Evolutionary conservation across 2,888 invertebrate species (phyloP).

Genomic region (Pachycephus smyrnensis): DNA sequence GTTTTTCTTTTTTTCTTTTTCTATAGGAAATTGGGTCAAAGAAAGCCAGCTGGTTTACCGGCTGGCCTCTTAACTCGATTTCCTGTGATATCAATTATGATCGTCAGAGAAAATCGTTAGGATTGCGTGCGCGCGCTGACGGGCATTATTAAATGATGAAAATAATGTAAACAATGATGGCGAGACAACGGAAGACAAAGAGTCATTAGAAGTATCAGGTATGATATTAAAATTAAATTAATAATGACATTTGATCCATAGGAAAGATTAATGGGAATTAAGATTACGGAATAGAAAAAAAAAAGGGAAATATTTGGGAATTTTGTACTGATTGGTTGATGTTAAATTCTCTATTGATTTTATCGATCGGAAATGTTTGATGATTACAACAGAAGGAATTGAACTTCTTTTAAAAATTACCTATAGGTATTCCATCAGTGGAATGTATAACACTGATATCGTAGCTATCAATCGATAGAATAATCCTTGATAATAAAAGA

Average conservation of each 20-base stretch:
- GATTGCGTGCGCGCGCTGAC: background rate
- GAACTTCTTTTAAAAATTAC: background rate
- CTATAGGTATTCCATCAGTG: background rate
- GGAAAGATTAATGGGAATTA: background rate
- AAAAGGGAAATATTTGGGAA: no score
- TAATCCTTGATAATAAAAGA: background rate
- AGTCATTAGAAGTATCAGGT: no score
- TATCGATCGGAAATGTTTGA: background rate
- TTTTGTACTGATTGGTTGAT: background rate
- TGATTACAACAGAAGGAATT: background rate
- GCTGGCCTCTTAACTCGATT: background rate
- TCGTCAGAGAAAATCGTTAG: background rate
- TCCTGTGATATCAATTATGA: background rate
- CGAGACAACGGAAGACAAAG: background rate
- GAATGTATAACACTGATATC: background rate
- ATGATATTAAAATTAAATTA: background rate
- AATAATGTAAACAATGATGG: background rate
- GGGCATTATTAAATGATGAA: background rate
- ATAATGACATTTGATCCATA: no score
- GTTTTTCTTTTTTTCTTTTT: background rate
- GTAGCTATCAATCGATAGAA: background rate
- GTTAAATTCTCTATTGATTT: background rate
- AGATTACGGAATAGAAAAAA: background rate
- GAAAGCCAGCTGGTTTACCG: background rate
- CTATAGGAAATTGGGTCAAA: background rate